A percentile compares a stretch with the other conserved stretches of the same genome.
Evolutionary conservation across 2,888 invertebrate genomes (phyloP).

Genomic region (Andricus quercusramuli): DNA sequence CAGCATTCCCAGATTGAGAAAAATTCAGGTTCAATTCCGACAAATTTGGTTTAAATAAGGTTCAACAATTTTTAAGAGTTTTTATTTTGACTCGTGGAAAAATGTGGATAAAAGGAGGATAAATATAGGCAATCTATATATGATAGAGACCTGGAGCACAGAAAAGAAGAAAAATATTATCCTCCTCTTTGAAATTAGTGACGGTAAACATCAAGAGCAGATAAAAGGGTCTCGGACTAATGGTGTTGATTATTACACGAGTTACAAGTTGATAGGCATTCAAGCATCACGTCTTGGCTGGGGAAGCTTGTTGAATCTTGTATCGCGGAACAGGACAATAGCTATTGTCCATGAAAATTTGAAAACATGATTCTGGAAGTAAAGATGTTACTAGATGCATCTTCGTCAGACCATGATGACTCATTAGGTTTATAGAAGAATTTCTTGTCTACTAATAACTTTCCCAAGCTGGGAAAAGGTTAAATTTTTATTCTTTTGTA

Average conservation of each 20-base stretch:
- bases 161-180: conserved; percentile 43
- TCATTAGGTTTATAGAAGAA: conserved; percentile 26
- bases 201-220: conserved; percentile 53
- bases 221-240: conserved; percentile 55
- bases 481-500: background rate
- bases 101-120: too few species aligned
- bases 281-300: conserved; percentile 48
- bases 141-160: conserved; percentile 50
- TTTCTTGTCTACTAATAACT: too few species aligned
- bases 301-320: conserved; percentile 38
- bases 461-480: background rate
- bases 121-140: too few species aligned
- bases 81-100: too few species aligned
- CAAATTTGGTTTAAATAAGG: too few species aligned
- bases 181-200: conserved; percentile 60
- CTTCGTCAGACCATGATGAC: conserved; percentile 13
- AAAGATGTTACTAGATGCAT: conserved; percentile 26
- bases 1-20: too few species aligned
- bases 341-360: conserved; percentile 33
- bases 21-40: too few species aligned
- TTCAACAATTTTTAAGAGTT: too few species aligned
- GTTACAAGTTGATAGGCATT: conserved; percentile 56
- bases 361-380: conserved; percentile 35
- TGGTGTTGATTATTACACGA: conserved; percentile 50
- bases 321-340: conserved; percentile 30